Percentiles rank a stretch among this genome's conserved stretches.
Evolutionary conservation across 1,140 invertebrate species (phyloP).

Genomic region (Drosophila asahinai): DNA sequence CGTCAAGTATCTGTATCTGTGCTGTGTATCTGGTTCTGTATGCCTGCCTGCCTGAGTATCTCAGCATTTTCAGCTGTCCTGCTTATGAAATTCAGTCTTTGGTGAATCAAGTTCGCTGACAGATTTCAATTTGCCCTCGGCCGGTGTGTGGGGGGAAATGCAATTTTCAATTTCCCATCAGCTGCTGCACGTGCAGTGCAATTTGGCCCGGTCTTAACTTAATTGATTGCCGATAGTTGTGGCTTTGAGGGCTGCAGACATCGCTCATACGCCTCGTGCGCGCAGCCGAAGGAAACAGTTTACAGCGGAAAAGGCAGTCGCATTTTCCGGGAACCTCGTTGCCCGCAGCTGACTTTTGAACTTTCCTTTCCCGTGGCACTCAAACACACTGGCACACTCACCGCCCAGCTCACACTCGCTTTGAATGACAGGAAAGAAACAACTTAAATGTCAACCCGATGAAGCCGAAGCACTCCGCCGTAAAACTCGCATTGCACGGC

Average conservation of each 20-base stretch:
- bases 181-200: constrained; percentile 28
- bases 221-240: constrained; percentile 47
- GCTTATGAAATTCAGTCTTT: constrained; percentile 52
- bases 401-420: not conserved
- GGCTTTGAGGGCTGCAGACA: constrained; percentile 26
- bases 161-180: constrained; percentile 46
- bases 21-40: constrained; percentile 21
- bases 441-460: constrained; percentile 79
- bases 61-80: constrained; percentile 48
- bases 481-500: constrained; percentile 68
- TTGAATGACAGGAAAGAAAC: constrained; percentile 51
- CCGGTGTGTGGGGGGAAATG: constrained; percentile 11
- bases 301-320: constrained; percentile 13
- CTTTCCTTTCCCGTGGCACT: constrained; percentile 19
- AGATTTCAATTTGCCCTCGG: constrained; percentile 35
- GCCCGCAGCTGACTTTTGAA: constrained; percentile 35
- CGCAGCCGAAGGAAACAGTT: not conserved
- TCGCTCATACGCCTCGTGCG: constrained; percentile 26
- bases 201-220: constrained; percentile 32
- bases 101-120: constrained; percentile 36
- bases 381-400: constrained; percentile 10
- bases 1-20: constrained; percentile 55
- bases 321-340: constrained; percentile 8
- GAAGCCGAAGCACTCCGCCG: constrained; percentile 77
- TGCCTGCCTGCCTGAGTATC: constrained; percentile 31